Percentiles rank a stretch among this genome's conserved stretches.
phyloP scores from a whole-genome alignment of 2,888 invertebrate species.

The Hirtodrosophila trivittata region DNA sequence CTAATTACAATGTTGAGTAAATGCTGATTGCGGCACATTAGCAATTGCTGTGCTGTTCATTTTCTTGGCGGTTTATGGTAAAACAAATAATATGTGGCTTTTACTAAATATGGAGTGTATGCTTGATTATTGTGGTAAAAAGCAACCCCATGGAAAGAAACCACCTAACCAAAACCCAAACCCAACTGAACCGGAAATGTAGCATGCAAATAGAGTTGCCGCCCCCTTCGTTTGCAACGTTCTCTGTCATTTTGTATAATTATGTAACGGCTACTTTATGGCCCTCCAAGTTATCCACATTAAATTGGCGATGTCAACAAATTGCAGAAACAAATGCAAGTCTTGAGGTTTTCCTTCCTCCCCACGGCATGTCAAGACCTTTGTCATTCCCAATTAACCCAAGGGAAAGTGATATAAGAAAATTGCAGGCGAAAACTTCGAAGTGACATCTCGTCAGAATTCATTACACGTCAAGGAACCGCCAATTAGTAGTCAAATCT shows the following conservation, averaged over 20 bases:
- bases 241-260: constrained; percentile 48
- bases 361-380: constrained; percentile 62
- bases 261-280: constrained; percentile 24
- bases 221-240: constrained; percentile 26
- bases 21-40: constrained; percentile 64
- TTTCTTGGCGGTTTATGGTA: constrained; percentile 25
- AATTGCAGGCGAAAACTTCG: constrained; percentile 1
- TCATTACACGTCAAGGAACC: constrained; percentile 47
- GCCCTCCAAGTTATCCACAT: constrained; percentile 1
- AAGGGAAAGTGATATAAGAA: constrained; percentile 1
- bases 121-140: constrained; percentile 22
- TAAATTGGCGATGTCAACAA: constrained; percentile 41
- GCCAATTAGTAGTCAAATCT: constrained; percentile 53
- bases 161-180: constrained; percentile 1
- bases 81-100: constrained; percentile 51
- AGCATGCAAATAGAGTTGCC: constrained; percentile 41
- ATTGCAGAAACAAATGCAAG: constrained; percentile 12
- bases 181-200: constrained; percentile 32
- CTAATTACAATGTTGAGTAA: constrained; percentile 33
- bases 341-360: constrained; percentile 5
- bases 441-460: constrained; percentile 64
- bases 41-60: constrained; percentile 49
- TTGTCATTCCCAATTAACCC: constrained; percentile 73
- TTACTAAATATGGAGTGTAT: constrained; percentile 31
- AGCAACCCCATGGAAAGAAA: constrained; percentile 10